Conservation (phyloP, 23 tunicate species). For the Aplidium turbinatum region DNA sequence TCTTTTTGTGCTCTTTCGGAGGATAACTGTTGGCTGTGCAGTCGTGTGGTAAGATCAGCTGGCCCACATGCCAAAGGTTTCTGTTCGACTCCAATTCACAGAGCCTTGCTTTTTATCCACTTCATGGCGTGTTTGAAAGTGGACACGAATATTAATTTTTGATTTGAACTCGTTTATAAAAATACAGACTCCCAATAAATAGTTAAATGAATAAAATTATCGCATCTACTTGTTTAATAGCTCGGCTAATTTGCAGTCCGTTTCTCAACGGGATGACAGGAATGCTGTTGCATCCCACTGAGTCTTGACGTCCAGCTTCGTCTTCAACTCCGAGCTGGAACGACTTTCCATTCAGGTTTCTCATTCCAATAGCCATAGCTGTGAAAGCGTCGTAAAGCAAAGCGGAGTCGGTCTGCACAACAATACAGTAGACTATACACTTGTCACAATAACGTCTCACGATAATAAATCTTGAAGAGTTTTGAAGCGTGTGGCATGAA, state of each 20-base stretch:
- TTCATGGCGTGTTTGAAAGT: too few species aligned
- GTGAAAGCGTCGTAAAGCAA: conserved; percentile 55
- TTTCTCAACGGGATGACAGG: conserved; percentile 14
- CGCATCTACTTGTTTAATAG: conserved; percentile 44
- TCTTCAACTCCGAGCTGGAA: conserved; percentile 1
- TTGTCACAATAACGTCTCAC: neutral
- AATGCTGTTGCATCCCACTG: conserved; percentile 15
- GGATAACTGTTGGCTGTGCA: too few species aligned
- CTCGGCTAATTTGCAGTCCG: conserved; percentile 22
- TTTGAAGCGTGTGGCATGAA: too few species aligned
- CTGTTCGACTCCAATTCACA: too few species aligned
- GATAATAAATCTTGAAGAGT: too few species aligned
- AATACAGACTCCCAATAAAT: neutral
- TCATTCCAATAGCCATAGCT: conserved; percentile 39
- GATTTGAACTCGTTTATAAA: too few species aligned
- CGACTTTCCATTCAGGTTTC: neutral
- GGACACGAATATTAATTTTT: too few species aligned
- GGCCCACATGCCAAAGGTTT: too few species aligned
- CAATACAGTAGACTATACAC: neutral
- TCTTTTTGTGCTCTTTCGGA: too few species aligned
- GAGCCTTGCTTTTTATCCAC: too few species aligned
- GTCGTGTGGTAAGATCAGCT: too few species aligned
- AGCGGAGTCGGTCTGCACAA: conserved; percentile 33
- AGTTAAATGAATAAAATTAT: neutral
- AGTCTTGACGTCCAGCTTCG: neutral